Percentiles rank a stretch among this genome's conserved stretches.
phyloP scores from a whole-genome alignment of 2,113 vertebrate species.

The Dinomys branickii region DNA sequence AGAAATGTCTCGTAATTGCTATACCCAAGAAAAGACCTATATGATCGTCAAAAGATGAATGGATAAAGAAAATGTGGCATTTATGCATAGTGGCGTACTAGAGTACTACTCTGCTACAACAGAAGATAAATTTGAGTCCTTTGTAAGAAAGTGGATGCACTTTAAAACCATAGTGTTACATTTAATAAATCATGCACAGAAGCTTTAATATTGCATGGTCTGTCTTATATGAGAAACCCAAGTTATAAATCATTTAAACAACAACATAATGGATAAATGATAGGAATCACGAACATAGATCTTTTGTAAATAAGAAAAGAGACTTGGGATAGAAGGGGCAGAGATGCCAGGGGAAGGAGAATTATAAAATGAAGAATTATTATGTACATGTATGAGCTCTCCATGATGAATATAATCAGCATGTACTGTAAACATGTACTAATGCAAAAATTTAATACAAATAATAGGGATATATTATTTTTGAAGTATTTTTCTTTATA shows the following conservation, averaged over 20 bases:
- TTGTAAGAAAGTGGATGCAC: neutral
- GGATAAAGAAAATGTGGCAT: neutral
- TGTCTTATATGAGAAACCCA: neutral
- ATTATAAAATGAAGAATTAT: neutral
- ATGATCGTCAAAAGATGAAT: neutral
- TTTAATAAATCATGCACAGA: neutral
- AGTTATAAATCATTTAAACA: neutral
- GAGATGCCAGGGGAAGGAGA: neutral
- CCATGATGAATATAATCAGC: neutral
- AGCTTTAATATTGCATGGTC: neutral
- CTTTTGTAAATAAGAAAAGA: neutral
- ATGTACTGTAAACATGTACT: neutral
- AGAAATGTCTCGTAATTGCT: neutral
- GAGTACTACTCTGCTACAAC: neutral
- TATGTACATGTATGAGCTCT: neutral
- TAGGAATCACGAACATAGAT: neutral
- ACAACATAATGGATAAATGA: neutral
- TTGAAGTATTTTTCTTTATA: neutral
- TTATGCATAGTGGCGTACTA: neutral
- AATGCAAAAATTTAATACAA: neutral
- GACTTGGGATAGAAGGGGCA: neutral
- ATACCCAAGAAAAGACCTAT: neutral
- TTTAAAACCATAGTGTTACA: neutral
- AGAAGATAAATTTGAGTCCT: neutral
- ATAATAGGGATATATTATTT: neutral